phyloP scores from a whole-genome alignment of 2,888 invertebrate genomes.

The Argyra leucocephala region DNA sequence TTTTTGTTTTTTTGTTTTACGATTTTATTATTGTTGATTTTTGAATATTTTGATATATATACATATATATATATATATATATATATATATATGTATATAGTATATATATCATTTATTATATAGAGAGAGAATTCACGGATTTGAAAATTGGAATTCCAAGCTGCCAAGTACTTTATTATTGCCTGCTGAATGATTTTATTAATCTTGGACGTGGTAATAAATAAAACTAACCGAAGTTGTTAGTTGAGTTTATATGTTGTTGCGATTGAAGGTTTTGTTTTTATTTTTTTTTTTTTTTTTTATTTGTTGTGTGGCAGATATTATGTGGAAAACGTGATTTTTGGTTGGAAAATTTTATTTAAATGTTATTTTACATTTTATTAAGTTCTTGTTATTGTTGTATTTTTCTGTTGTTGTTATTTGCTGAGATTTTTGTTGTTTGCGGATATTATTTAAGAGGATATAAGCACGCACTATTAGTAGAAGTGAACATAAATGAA shows the following conservation, averaged over 20 bases:
- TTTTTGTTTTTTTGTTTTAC: no score
- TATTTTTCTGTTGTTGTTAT: background rate
- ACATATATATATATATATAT: no score
- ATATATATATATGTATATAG: no score
- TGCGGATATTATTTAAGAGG: background rate
- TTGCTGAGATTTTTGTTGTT: background rate
- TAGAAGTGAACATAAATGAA: background rate
- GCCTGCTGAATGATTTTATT: slow-evolving; percentile 10
- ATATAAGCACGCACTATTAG: background rate
- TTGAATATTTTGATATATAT: no score
- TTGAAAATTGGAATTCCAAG: slow-evolving; percentile 3
- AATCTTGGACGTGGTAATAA: slow-evolving; percentile 7
- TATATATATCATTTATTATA: no score
- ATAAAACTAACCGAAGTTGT: slow-evolving; percentile 1
- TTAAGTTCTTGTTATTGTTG: background rate
- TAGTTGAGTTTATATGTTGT: background rate
- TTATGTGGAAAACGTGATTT: slow-evolving; percentile 4
- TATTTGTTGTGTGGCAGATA: background rate
- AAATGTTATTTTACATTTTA: background rate
- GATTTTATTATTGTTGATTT: no score
- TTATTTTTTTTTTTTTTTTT: background rate
- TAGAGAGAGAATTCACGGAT: background rate
- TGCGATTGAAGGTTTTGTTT: background rate
- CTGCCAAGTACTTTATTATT: slow-evolving; percentile 6
- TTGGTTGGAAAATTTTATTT: background rate